Evolutionary conservation across 2,113 vertebrate species (phyloP).

Genomic region (Herpetotheres cachinnans): DNA sequence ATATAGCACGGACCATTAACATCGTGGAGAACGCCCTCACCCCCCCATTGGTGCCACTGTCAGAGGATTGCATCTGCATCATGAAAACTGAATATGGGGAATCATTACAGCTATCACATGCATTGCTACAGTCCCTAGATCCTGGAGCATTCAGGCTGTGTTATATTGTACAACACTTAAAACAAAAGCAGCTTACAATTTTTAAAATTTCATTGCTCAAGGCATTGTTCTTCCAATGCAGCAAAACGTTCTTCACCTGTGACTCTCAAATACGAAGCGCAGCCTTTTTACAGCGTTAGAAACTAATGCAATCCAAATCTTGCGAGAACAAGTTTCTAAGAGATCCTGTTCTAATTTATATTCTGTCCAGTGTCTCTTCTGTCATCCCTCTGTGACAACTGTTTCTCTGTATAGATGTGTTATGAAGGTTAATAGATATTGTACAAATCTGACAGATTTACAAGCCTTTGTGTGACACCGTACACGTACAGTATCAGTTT

Average conservation of each 20-base stretch:
- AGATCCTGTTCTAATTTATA: not conserved
- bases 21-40: rapidly evolving
- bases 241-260: rapidly evolving
- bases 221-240: not conserved
- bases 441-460: not conserved
- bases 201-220: not conserved
- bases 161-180: not conserved
- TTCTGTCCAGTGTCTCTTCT: not conserved
- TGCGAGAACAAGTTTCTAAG: not conserved
- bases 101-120: not conserved
- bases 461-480: not conserved
- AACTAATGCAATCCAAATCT: rapidly evolving
- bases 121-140: not conserved
- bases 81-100: rapidly evolving
- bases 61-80: not conserved
- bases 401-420: not conserved
- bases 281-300: rapidly evolving
- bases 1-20: not conserved
- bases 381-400: not conserved
- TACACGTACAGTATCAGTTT: rapidly evolving
- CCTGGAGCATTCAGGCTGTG: not conserved
- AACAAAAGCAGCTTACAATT: not conserved
- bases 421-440: not conserved
- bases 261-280: not conserved
- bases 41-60: not conserved